Percentiles rank a stretch among this genome's conserved stretches.
These are phyloP conservation scores for Aphis gossypii DNA, from an alignment of 1,140 invertebrate species.

Conservation along the genomic window DNA sequence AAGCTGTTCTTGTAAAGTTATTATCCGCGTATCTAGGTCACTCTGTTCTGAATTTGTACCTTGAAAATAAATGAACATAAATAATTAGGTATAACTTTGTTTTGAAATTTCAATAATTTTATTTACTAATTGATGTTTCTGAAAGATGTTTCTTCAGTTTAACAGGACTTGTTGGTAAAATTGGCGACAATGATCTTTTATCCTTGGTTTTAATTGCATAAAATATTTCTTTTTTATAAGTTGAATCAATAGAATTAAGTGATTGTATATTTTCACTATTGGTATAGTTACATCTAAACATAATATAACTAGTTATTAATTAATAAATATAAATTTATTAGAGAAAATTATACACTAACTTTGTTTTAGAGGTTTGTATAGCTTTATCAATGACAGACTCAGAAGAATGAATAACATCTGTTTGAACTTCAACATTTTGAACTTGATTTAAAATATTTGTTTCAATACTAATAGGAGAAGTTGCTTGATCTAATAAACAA, in stretches of 20 bases:
- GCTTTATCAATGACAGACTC: neutral
- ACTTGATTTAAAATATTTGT: neutral
- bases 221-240: neutral
- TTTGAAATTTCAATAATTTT: neutral
- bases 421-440: constrained; percentile 12
- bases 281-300: neutral
- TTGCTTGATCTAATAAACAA: constrained; percentile 33
- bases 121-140: constrained; percentile 43
- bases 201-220: neutral
- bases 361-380: neutral
- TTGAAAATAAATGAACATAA: constrained; percentile 18
- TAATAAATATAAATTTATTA: neutral
- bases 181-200: neutral
- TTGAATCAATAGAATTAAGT: neutral
- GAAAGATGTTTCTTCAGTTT: neutral
- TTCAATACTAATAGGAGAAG: constrained; percentile 13
- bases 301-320: neutral
- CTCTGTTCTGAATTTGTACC: constrained; percentile 65
- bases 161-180: neutral
- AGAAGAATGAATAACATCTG: neutral
- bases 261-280: neutral
- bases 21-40: constrained; percentile 66
- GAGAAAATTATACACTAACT: neutral
- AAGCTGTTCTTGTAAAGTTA: constrained; percentile 66
- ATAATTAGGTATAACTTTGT: neutral